Base-by-base conservation (phyloP, 1,140 invertebrate genomes). In the Hylaeus volcanicus region DNA sequence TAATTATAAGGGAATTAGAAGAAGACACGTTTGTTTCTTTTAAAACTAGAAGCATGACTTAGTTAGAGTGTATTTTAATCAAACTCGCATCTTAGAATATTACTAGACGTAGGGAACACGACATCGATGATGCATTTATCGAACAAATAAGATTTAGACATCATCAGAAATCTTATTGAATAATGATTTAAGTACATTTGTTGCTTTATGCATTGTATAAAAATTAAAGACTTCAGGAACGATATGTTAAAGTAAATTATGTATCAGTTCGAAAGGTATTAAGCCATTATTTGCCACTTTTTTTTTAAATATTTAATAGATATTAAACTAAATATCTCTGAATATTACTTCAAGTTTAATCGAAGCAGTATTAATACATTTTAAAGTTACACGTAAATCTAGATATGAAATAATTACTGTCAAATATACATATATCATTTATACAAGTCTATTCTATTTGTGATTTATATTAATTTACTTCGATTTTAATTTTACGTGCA, bases 281-380 rank as follows among this genome's bases (percentile, higher is more conserved):
- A 14, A 45, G 14, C 26, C 9, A 69, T 70, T 56, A 0, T 60
- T 74, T 69, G 14, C 12, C 8, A 51, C n/a, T 65, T 79, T 65
- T 56, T 79, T 48, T 26, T 0, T 0, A 26, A 26, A 73, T 26
- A 58, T 58, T 74, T 65, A 9, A 65, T 66, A 73, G 5, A 74
- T 58, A 26, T 61, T 69, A 8, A 41, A 39, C 45, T 73, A 41
- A 39, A 37, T 56, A 39, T 65, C 48, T 74, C 70, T 11, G 6
- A 56, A 45, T 66, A 37, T 48, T 4, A 41, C 14, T 4, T 26
- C 74, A 79, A 65, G 53, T 65, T 79, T 56, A 74, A n/a, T 56
- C 45, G 3, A 12, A 74, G 48, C 77, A 79, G 77, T 79, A 79
- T 79, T 79, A 79, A 56, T 73, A 64, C 48, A 55, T 65, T 73